Conservation (phyloP, 92 coral and sea anemone genomes). For the Ricordea florida region DNA sequence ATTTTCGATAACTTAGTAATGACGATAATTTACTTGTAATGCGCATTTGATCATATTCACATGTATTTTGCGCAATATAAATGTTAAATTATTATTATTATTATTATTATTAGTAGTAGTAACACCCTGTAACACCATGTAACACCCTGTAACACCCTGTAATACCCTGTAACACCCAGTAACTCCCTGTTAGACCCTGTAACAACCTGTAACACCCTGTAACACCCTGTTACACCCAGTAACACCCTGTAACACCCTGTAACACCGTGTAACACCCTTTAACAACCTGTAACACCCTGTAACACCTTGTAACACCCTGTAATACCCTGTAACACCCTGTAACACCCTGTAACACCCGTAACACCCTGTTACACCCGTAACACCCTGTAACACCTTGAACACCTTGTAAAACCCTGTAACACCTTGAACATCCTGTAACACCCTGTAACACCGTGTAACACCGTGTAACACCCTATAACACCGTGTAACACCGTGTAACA, state of each 20-base stretch:
- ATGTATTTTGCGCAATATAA: too few species aligned
- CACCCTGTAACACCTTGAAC: not conserved
- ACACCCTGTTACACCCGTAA: not conserved
- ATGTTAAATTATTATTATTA: too few species aligned
- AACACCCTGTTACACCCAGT: not conserved
- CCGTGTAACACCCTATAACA: not conserved
- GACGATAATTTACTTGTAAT: too few species aligned
- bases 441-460: slow-evolving; percentile 11
- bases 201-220: not conserved
- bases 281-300: too few species aligned
- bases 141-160: slow-evolving; percentile 18
- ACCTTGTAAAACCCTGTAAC: slow-evolving; percentile 1
- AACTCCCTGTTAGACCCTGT: not conserved
- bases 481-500: not conserved
- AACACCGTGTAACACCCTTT: slow-evolving; percentile 2
- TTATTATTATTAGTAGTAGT: too few species aligned
- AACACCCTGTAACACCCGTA: slow-evolving; percentile 7
- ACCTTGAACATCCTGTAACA: not conserved
- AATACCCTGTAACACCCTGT: not conserved
- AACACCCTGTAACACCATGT: slow-evolving; percentile 6
- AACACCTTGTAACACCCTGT: too few species aligned
- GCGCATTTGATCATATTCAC: too few species aligned
- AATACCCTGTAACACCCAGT: not conserved
- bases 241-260: not conserved
- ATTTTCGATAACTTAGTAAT: too few species aligned